phyloP scores from a whole-genome alignment of 2,797 vertebrate species.

The Cetoscarus ocellatus region DNA sequence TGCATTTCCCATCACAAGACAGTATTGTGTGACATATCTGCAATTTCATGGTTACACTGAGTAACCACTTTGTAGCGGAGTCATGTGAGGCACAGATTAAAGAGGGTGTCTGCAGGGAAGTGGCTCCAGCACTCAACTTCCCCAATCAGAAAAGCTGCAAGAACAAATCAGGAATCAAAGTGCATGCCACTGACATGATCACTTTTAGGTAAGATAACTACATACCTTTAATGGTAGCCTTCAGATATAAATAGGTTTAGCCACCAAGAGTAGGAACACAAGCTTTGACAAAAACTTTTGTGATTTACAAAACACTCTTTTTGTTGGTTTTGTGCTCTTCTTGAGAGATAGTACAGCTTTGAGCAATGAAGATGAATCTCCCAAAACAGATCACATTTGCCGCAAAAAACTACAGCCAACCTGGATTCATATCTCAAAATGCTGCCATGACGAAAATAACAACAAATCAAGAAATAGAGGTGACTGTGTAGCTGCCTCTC shows the following conservation, averaged over 20 bases:
- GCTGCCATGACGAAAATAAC: no score
- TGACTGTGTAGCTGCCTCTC: no score
- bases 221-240: background rate
- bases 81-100: constrained; percentile 69
- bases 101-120: constrained; percentile 61
- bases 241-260: background rate
- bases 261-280: background rate
- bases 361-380: background rate
- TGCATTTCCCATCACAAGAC: constrained; percentile 48
- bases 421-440: no score
- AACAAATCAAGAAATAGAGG: no score
- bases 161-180: background rate
- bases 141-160: constrained; percentile 12
- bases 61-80: constrained; percentile 16
- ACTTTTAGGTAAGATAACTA: background rate
- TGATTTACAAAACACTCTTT: no score
- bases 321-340: background rate
- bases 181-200: background rate
- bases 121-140: constrained; percentile 52
- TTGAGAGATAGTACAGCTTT: background rate
- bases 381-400: background rate
- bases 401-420: background rate
- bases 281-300: no score
- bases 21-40: constrained; percentile 35
- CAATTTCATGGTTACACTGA: constrained; percentile 47